Evolutionary conservation across 2,797 vertebrate genomes (phyloP), one percentile per base, ranked within the genome.

Genomic region (Rhinophrynus dorsalis): DNA sequence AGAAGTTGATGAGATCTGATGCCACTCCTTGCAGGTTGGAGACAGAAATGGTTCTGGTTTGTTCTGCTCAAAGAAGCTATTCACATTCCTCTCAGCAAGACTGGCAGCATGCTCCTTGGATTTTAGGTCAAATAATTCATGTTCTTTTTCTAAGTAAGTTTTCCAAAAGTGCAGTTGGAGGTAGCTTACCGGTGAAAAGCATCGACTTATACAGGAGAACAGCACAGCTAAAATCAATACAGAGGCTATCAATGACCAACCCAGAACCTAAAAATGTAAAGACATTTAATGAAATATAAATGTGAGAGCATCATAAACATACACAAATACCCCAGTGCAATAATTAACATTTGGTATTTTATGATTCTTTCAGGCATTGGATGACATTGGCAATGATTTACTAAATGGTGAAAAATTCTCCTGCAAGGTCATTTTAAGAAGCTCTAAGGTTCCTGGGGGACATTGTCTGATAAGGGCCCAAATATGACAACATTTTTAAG

Each of bases 101-200:
- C 74, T 35, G 1, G 57, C 67, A 21, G 93, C 91, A 0, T 91
- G 85, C 15, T 89, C 74, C 0, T 56, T n/a, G 1, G 82, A 71
- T 27, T 85, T 80, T 12, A 0, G 50, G 11, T 88, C 52, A 6
- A 94, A 56, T 23, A 84, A 50, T 21, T 73, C 2, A 1, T 0
- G 3, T 72, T 95, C 91, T 55, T 87, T 78, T 32, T 84, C 2
- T n/a, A 23, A 8, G 23, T 93, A 94, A 0, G 37, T 74, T 84
- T 70, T 79, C 88, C 85, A 88, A 79, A 94, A 92, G 51, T 71
- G 83, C 45, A 89, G 78, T 55, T 93, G 92, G 63, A 83, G 64
- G 66, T 88, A 89, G 74, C 86, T 91, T 74, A 92, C 64, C 0
- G 87, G 86, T 18, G 90, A 94, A 1, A 0, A 1, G 18, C 91